Base-by-base conservation (phyloP, 1,140 invertebrate genomes). In the Ephestia elutella region DNA sequence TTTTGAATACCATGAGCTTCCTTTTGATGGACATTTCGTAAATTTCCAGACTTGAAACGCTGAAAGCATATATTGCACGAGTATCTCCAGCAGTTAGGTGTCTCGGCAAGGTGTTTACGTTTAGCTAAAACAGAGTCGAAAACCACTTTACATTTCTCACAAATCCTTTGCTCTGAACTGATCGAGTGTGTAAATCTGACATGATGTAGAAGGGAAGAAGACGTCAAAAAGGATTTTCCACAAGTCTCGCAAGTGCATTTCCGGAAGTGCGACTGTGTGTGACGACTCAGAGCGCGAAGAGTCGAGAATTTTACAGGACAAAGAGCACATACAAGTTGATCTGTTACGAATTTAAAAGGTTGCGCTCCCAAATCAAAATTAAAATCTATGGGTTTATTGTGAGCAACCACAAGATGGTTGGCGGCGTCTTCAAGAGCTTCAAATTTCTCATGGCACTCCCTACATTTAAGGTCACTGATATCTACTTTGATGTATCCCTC, bases 161-260 rank as follows among this genome's bases (percentile, higher is more conserved):
- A 71, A 5, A 28, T 28, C 0, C 49, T 21, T 28, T 60, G 49
- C 11, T 66, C 61, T 0, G 38, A 44, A 44, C 38, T 44, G 5
- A 15, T 35, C 0, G 30, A 48, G 8, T 59, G 44, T 0, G 48
- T 53, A 19, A 49, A 56, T 25, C 62, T 61, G 2, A 65, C 32
- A 51, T 72, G 70, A 7, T 56, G 49, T 30, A 68, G 69, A 5
- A 83, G 54, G 0, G 75, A 70, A 0, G 71, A 69, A 0, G 66
- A 66, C 0, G 82, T 80, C 2, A 85, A 80, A 59, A 89, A 91
- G 0, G 82, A 82, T 51, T 89, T 90, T 0, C 82, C 86, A 35
- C 90, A 91, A n/a, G 78, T 70, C 15, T 90, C 86, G 54, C 90
- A 91, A 0, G 79, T 85, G 62, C 78, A 90, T 3, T 83, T 87